phyloP scores from a whole-genome alignment of 2,797 vertebrate genomes.

The Melanotaenia nigrans region DNA sequence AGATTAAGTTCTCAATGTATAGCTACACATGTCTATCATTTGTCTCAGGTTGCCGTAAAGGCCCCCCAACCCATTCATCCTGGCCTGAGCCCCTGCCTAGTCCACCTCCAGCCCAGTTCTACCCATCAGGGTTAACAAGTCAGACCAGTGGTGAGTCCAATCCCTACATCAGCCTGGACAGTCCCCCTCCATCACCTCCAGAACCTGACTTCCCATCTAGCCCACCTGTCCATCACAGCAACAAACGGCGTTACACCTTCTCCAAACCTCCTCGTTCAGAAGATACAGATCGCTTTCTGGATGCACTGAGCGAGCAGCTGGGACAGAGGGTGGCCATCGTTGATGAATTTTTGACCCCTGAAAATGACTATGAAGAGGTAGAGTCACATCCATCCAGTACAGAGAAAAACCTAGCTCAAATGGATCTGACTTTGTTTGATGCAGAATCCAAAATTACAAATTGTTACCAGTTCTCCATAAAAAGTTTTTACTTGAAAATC shows the following conservation, averaged over 20 bases:
- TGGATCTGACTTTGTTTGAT: background rate
- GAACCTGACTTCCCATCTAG: slow-evolving; percentile 81
- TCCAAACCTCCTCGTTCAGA: slow-evolving; percentile 88
- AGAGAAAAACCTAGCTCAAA: background rate
- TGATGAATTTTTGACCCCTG: slow-evolving; percentile 95
- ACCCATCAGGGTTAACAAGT: slow-evolving; percentile 84
- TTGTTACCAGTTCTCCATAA: background rate
- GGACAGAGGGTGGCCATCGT: slow-evolving; percentile 89
- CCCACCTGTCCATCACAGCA: slow-evolving; percentile 80
- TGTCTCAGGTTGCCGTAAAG: slow-evolving; percentile 79
- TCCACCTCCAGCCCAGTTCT: slow-evolving; percentile 82
- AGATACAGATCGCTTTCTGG: slow-evolving; percentile 95
- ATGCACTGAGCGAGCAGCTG: slow-evolving; percentile 92
- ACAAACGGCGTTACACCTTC: slow-evolving; percentile 93
- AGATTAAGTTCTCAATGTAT: background rate
- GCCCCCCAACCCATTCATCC: slow-evolving; percentile 63
- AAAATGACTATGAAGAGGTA: slow-evolving; percentile 99
- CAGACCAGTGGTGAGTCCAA: slow-evolving; percentile 95
- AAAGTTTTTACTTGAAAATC: background rate
- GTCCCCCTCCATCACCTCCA: slow-evolving; percentile 88
- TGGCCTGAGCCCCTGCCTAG: slow-evolving; percentile 86
- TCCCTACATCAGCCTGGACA: slow-evolving; percentile 96
- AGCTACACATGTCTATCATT: background rate
- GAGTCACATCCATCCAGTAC: slow-evolving; percentile 13
- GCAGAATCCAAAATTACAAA: background rate